These are phyloP conservation scores for Masnerella sp. DNA, from an alignment of 2,888 invertebrate species.

Conservation along the genomic window DNA sequence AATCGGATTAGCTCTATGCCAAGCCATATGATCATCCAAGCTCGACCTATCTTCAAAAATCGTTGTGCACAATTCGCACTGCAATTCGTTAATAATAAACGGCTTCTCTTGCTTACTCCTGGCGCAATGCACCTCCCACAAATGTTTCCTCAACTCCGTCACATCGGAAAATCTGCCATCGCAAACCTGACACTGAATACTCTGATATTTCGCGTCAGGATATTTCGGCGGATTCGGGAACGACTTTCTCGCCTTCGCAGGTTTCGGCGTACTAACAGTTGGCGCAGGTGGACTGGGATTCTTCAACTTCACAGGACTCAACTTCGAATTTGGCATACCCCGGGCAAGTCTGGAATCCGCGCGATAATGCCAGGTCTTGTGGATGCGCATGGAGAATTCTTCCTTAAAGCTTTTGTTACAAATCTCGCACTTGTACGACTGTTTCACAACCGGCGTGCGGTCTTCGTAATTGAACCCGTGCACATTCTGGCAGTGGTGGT, in stretches of 20 bases:
- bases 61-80: slow-evolving; percentile 79
- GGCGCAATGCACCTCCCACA: slow-evolving; percentile 81
- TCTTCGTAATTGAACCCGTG: slow-evolving; percentile 62
- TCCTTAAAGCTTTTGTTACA: slow-evolving; percentile 83
- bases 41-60: slow-evolving; percentile 77
- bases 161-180: slow-evolving; percentile 80
- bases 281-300: background rate
- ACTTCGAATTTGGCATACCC: slow-evolving; percentile 42
- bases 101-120: slow-evolving; percentile 73
- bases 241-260: slow-evolving; percentile 71
- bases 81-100: slow-evolving; percentile 66
- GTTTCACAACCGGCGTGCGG: background rate
- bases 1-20: slow-evolving; percentile 76
- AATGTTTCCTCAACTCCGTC: slow-evolving; percentile 80
- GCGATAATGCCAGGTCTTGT: slow-evolving; percentile 81
- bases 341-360: slow-evolving; percentile 76
- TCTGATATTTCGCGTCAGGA: slow-evolving; percentile 28
- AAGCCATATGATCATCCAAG: slow-evolving; percentile 78
- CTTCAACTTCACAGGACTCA: slow-evolving; percentile 20
- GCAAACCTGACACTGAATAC: slow-evolving; percentile 81
- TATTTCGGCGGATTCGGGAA: slow-evolving; percentile 63
- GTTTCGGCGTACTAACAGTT: slow-evolving; percentile 57
- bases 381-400: slow-evolving; percentile 82
- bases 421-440: slow-evolving; percentile 80
- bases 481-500: slow-evolving; percentile 67